Percentiles rank a stretch among this genome's conserved stretches.
Conservation (phyloP, 2,888 invertebrate genomes). For the Drosophila borealis region DNA sequence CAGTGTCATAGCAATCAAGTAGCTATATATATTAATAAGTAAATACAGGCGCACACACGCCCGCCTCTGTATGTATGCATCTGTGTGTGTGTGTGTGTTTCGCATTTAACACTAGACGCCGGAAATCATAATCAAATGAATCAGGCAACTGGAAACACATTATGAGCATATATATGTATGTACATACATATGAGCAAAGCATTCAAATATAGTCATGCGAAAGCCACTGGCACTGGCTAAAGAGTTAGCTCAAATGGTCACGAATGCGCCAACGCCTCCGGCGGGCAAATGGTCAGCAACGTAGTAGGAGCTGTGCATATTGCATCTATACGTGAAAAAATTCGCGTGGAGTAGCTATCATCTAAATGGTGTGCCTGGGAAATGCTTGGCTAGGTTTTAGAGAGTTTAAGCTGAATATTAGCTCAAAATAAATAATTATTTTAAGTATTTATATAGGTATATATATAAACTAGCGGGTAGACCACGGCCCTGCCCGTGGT, state of each 20-base stretch:
- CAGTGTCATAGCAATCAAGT: constrained; percentile 58
- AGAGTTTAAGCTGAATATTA: too few relatives aligned
- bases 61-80: constrained; percentile 18
- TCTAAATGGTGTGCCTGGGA: too few relatives aligned
- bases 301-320: too few relatives aligned
- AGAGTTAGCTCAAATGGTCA: neutral
- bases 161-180: constrained; percentile 15
- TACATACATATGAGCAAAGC: neutral
- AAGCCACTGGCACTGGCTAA: constrained; percentile 2
- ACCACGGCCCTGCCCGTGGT: too few relatives aligned
- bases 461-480: too few relatives aligned
- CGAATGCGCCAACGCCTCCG: too few relatives aligned
- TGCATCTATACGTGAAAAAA: too few relatives aligned
- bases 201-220: constrained; percentile 5
- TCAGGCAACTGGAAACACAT: constrained; percentile 65
- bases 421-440: too few relatives aligned
- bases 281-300: too few relatives aligned
- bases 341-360: too few relatives aligned
- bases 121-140: constrained; percentile 77
- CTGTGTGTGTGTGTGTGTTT: constrained; percentile 2
- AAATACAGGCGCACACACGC: constrained; percentile 14
- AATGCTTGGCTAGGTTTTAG: too few relatives aligned
- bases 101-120: constrained; percentile 39
- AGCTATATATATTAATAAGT: constrained; percentile 48
- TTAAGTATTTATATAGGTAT: too few relatives aligned